Evolutionary conservation across 1,140 invertebrate genomes (phyloP), one percentile per base, ranked within the genome.

Genomic region (Zaprionus africanus): DNA sequence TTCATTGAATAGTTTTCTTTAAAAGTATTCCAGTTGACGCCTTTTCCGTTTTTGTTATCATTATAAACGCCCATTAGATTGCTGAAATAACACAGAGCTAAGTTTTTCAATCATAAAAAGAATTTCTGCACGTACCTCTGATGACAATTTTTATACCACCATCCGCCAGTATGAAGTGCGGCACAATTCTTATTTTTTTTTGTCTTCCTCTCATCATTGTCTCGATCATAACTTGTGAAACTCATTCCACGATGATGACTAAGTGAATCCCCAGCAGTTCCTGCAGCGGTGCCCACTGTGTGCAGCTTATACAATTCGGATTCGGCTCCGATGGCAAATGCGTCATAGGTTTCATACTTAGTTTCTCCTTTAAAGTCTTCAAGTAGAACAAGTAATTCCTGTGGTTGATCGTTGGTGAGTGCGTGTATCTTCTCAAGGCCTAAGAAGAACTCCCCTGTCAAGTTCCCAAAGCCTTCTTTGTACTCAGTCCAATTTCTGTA

Each of bases 401-500:
- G n/a, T 7, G 15, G 15, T 22, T 51, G 46, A 9, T 51, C 19
- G 6, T 6, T 17, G 4, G 94, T 95, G 11, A 95, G 66, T 51
- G 90, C 92, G 76, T 94, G 92, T 4, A 95, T 79, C 62, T 94
- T 95, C 24, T 95, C 94, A 43, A 95, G 80, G 15, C 95, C 95
- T 4, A 95, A 87, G 93, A 94, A 95, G 78, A 95, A 95, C 80
- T 95, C 94, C 0, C 94, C 93, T 15, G 93, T 93, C 5, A 94
- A 64, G 68, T 95, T 94, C 0, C 95, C 95, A 81, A 95, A 95
- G 5, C 95, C 95, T 53, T 93, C 79, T 67, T 94, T 94, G 78
- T 96, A 96, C 31, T 95, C 94, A 0, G 75, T 41, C 95, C 95
- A 96, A 53, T 92, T 92, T 64, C 94, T 93, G 69, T 93, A 94